Evolutionary conservation across 2,797 vertebrate species (phyloP).

Genomic region (Enoplosus armatus): DNA sequence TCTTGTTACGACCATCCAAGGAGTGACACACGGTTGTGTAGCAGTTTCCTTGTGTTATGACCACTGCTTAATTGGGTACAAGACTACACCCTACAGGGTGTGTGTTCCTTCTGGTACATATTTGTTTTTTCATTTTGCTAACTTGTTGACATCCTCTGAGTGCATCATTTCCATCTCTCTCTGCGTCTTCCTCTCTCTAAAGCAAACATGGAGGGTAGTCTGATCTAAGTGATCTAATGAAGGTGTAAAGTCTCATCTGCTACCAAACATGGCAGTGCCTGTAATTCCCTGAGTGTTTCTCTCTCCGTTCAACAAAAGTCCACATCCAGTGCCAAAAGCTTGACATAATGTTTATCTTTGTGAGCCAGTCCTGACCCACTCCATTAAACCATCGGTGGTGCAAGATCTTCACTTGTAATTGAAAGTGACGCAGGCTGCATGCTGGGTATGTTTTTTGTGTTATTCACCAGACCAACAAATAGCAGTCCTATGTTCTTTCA

Average conservation of each 20-base stretch:
- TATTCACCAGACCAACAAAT: conserved; percentile 49
- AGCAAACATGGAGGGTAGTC: conserved; percentile 13
- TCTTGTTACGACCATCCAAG: background rate
- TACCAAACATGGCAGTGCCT: conserved; percentile 49
- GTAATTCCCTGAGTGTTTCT: background rate
- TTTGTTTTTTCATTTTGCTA: background rate
- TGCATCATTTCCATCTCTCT: background rate
- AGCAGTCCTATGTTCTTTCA: background rate
- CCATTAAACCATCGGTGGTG: conserved; percentile 37
- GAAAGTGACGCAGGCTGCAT: conserved; percentile 27
- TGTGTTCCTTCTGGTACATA: background rate
- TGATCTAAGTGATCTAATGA: conserved; percentile 1
- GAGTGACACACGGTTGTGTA: background rate
- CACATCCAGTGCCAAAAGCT: conserved; percentile 10
- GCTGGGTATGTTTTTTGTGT: conserved; percentile 29
- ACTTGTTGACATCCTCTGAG: background rate
- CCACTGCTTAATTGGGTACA: background rate
- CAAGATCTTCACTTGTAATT: conserved; percentile 48
- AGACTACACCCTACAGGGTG: background rate
- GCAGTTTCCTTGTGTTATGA: background rate
- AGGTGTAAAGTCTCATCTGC: conserved; percentile 18
- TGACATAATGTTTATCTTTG: conserved; percentile 46
- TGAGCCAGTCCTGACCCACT: conserved; percentile 24
- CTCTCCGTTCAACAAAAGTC: conserved; percentile 18
- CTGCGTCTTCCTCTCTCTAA: background rate